Evolutionary conservation across 2,888 invertebrate species (phyloP).

Genomic region (Mesorhabditis belari): DNA sequence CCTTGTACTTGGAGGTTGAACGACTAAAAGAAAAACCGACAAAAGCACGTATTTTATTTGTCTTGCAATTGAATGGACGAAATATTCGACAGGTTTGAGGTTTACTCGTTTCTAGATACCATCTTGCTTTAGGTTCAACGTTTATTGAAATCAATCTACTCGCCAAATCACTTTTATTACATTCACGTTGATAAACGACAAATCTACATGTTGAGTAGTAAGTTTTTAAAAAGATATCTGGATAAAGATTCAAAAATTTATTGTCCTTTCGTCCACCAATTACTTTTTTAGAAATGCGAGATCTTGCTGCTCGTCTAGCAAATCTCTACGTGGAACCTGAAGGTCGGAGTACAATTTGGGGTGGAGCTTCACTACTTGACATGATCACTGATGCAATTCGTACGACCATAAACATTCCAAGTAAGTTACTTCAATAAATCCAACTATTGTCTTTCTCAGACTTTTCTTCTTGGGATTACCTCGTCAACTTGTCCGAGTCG

Average conservation of each 20-base stretch:
- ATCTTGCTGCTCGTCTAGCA: constrained; percentile 27
- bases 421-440: constrained; percentile 4
- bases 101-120: not conserved
- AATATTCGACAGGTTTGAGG: constrained; percentile 74
- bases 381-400: constrained; percentile 60
- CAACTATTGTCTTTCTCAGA: constrained; percentile 6
- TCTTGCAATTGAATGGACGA: constrained; percentile 88
- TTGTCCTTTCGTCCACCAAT: no score
- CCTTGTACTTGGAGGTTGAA: not conserved
- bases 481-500: constrained; percentile 49
- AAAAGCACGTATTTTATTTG: constrained; percentile 62
- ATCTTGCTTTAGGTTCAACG: constrained; percentile 64
- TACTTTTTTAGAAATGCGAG: constrained; percentile 32
- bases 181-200: constrained; percentile 76
- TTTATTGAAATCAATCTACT: constrained; percentile 79
- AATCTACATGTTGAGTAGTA: constrained; percentile 31
- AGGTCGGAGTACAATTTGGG: constrained; percentile 79
- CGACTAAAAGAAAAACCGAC: constrained; percentile 2
- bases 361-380: constrained; percentile 83
- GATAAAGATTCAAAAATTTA: no score
- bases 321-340: constrained; percentile 35
- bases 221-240: not conserved
- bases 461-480: constrained; percentile 43
- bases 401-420: constrained; percentile 2
- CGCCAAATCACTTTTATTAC: constrained; percentile 82